phyloP scores from a whole-genome alignment of 2,797 vertebrate species.

The Crenuchus spilurus region DNA sequence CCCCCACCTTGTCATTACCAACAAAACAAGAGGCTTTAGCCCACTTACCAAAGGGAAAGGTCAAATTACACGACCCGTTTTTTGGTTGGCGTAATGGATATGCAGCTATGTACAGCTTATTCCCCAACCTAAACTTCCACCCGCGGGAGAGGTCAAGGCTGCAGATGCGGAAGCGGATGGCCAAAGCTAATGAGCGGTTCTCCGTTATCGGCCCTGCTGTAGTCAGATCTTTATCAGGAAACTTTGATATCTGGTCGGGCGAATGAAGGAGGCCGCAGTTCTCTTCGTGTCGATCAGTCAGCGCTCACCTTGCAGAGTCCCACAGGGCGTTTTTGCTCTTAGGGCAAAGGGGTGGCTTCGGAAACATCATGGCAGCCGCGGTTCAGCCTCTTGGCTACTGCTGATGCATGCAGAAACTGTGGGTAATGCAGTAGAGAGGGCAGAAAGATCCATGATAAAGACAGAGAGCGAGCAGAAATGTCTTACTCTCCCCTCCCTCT shows the following conservation, averaged over 20 bases:
- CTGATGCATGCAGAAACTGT: constrained; percentile 81
- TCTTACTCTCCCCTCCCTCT: constrained; percentile 73
- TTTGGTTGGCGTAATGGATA: constrained; percentile 57
- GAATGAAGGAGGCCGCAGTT: constrained; percentile 9
- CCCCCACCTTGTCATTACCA: constrained; percentile 78
- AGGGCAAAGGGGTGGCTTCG: constrained; percentile 62
- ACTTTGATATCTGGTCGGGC: constrained; percentile 32
- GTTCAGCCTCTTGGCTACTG: constrained; percentile 76
- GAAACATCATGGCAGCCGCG: constrained; percentile 55
- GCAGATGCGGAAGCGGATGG: neutral
- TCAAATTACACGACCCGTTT: constrained; percentile 64
- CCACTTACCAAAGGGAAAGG: constrained; percentile 77
- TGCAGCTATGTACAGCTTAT: constrained; percentile 47
- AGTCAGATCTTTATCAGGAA: constrained; percentile 11
- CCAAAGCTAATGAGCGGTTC: neutral
- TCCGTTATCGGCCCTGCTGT: neutral
- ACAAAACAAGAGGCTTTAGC: constrained; percentile 80
- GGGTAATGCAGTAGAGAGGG: constrained; percentile 75
- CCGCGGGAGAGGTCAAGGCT: constrained; percentile 45
- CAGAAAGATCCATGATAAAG: constrained; percentile 57
- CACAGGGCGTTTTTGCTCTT: constrained; percentile 41
- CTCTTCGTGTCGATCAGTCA: constrained; percentile 38
- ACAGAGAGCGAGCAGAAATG: constrained; percentile 65
- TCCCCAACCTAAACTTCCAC: constrained; percentile 43
- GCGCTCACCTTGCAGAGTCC: constrained; percentile 36